Percentiles rank a stretch among this genome's conserved stretches.
phyloP scores from a whole-genome alignment of 2,888 invertebrate species.

The Agrypnus murinus region DNA sequence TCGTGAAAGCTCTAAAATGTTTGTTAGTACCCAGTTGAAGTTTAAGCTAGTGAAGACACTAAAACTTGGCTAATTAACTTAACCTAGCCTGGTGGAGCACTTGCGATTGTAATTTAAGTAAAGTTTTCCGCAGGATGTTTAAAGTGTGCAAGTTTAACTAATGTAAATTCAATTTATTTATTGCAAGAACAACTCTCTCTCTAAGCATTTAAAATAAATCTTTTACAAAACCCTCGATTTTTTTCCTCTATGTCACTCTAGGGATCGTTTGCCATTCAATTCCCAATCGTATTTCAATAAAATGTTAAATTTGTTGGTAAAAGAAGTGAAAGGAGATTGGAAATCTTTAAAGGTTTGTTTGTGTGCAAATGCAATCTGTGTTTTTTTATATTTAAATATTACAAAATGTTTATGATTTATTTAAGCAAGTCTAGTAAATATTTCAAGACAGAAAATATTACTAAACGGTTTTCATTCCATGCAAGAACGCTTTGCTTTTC shows the following conservation, averaged over 20 bases:
- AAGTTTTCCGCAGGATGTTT: conserved; percentile 19
- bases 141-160: conserved; percentile 2
- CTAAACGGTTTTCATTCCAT: conserved; percentile 8
- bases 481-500: conserved; percentile 14
- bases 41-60: conserved; percentile 46
- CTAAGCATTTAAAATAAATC: too few species aligned
- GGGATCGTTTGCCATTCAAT: conserved; percentile 18
- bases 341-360: neutral
- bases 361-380: neutral
- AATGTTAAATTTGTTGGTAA: conserved; percentile 2
- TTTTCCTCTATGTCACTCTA: neutral
- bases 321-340: neutral
- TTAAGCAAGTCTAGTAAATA: neutral
- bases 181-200: neutral
- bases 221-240: too few species aligned
- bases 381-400: neutral
- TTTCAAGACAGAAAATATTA: conserved; percentile 9
- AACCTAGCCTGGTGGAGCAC: conserved; percentile 51
- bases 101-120: conserved; percentile 52
- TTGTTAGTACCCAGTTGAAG: conserved; percentile 44
- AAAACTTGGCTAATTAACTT: conserved; percentile 55
- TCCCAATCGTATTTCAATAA: conserved; percentile 22
- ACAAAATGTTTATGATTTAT: neutral
- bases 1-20: conserved; percentile 42
- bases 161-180: conserved; percentile 29